These are phyloP conservation scores for Diploscapter pachys DNA, from an alignment of 1,140 invertebrate genomes.

Conservation along the genomic window DNA sequence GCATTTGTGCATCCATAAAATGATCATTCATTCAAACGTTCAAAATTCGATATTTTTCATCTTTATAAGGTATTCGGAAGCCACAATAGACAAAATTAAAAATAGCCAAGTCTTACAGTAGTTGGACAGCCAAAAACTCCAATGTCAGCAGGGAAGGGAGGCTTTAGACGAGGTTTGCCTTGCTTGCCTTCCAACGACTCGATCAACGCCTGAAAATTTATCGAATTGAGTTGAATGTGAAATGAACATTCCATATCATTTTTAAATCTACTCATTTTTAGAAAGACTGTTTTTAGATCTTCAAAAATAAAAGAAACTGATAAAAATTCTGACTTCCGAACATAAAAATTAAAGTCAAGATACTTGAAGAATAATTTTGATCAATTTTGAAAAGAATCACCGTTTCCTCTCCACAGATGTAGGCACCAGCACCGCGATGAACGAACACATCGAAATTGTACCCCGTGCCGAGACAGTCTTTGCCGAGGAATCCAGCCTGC, in stretches of 20 bases:
- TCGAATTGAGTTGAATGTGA: background rate
- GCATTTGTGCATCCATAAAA: no score
- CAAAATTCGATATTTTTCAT: no score
- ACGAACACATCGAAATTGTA: conserved; percentile 98
- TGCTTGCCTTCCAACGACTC: conserved; percentile 98
- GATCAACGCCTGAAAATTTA: conserved; percentile 73
- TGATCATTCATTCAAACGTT: no score
- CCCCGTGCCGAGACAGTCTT: conserved; percentile 92
- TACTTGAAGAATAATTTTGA: background rate
- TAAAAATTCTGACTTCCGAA: no score
- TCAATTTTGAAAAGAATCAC: conserved; percentile 50
- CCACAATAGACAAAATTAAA: no score
- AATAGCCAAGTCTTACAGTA: conserved; percentile 63
- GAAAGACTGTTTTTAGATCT: no score
- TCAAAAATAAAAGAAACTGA: no score
- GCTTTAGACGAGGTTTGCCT: conserved; percentile 95
- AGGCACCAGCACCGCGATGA: conserved; percentile 94
- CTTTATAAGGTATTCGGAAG: no score
- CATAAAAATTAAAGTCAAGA: no score
- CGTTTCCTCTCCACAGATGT: conserved; percentile 99
- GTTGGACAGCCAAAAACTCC: conserved; percentile 97
- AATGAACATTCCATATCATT: no score
- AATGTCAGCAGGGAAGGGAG: conserved; percentile 96
- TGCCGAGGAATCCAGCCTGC: conserved; percentile 88
- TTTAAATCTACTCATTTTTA: no score